A percentile compares a stretch with the other conserved stretches of the same genome.
These are phyloP conservation scores for Amniataba percoides DNA, from an alignment of 2,797 vertebrate species.

Conservation along the genomic window DNA sequence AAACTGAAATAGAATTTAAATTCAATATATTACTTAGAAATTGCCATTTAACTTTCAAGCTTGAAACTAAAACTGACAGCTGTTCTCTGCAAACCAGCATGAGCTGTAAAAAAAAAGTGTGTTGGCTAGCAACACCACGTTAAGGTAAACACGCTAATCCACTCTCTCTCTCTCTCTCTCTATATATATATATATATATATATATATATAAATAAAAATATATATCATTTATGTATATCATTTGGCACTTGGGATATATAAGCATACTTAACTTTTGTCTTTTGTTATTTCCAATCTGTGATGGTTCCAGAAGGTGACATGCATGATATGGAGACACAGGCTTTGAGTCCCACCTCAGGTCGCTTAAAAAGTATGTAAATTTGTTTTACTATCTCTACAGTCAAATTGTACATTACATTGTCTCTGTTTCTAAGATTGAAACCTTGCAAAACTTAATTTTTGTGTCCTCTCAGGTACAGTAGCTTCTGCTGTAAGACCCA, in stretches of 20 bases:
- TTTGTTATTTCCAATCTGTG: conserved; percentile 2
- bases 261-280: background rate
- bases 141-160: too few relatives aligned
- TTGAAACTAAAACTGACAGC: too few relatives aligned
- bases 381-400: background rate
- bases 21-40: too few relatives aligned
- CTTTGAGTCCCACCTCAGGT: conserved; percentile 62
- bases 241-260: background rate
- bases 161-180: too few relatives aligned
- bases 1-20: too few relatives aligned
- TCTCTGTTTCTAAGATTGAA: conserved; percentile 5
- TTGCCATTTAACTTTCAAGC: too few relatives aligned
- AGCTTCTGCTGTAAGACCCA: conserved; percentile 18
- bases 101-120: too few relatives aligned
- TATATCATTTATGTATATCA: too few relatives aligned
- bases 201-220: too few relatives aligned
- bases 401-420: background rate
- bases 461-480: conserved; percentile 44
- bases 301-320: conserved; percentile 45
- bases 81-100: too few relatives aligned
- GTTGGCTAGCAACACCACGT: too few relatives aligned
- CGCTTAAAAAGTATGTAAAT: conserved; percentile 68
- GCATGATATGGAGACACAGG: conserved; percentile 82
- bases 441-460: background rate
- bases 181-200: too few relatives aligned